phyloP scores from a whole-genome alignment of 2,113 vertebrate genomes.

The Okapia johnstoni region DNA sequence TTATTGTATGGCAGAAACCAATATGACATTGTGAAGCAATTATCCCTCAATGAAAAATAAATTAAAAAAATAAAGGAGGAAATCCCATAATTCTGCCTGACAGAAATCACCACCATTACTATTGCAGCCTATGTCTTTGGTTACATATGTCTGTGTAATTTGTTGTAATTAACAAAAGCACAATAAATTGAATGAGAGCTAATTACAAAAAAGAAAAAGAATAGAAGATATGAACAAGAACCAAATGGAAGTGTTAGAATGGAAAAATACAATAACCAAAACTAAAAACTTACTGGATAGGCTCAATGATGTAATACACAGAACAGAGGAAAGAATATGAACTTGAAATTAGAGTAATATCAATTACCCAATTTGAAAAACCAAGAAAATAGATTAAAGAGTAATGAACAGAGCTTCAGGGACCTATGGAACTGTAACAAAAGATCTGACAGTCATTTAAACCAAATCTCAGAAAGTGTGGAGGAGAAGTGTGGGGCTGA shows the following conservation, averaged over 20 bases:
- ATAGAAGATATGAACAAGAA: neutral
- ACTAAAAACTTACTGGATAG: neutral
- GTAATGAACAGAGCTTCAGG: neutral
- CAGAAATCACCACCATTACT: neutral
- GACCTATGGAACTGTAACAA: neutral
- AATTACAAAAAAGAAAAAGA: neutral
- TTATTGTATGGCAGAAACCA: neutral
- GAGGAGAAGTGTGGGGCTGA: neutral
- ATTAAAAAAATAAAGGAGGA: neutral
- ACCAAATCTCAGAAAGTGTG: neutral
- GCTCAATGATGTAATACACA: neutral
- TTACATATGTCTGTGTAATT: neutral
- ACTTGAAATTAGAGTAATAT: neutral
- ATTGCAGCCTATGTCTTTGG: neutral
- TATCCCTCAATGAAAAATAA: neutral
- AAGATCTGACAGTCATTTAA: neutral
- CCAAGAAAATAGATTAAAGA: conserved; percentile 2
- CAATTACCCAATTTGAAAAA: neutral
- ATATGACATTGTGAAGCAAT: neutral
- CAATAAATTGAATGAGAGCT: neutral
- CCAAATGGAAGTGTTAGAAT: neutral
- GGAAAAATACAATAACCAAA: neutral
- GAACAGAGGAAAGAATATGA: neutral
- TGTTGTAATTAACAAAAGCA: neutral
- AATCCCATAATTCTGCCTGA: neutral